Evolutionary conservation across 2,797 vertebrate species (phyloP).

Genomic region (Acrossocheilus wenchowensis): DNA sequence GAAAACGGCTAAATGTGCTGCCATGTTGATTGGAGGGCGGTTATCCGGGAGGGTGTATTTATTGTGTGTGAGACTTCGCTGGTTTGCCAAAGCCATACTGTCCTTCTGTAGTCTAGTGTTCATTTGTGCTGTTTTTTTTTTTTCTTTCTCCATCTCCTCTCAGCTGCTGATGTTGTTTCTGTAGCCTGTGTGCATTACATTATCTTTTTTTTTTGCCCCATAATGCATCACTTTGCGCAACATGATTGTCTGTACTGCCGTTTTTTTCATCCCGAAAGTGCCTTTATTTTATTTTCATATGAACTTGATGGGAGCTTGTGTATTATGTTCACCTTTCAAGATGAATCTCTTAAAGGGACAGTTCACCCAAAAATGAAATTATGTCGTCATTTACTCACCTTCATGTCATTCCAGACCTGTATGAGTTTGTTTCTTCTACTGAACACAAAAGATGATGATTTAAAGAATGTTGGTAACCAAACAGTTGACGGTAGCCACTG

Average conservation of each 20-base stretch:
- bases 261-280: slow-evolving; percentile 69
- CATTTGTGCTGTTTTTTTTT: background rate
- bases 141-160: background rate
- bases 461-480: background rate
- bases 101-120: background rate
- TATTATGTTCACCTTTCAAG: background rate
- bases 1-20: background rate
- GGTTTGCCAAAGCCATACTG: slow-evolving; percentile 35
- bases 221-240: slow-evolving; percentile 9
- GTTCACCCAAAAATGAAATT: background rate
- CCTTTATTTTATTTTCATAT: slow-evolving; percentile 60
- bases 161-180: background rate
- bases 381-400: background rate
- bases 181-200: background rate
- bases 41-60: background rate
- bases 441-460: background rate
- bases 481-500: background rate
- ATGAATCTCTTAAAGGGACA: background rate
- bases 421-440: background rate
- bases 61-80: background rate
- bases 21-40: background rate
- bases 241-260: slow-evolving; percentile 64
- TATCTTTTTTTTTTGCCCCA: background rate
- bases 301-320: background rate
- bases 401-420: background rate